phyloP scores from a whole-genome alignment of 2,888 invertebrate species.

The Nasonia oneida region DNA sequence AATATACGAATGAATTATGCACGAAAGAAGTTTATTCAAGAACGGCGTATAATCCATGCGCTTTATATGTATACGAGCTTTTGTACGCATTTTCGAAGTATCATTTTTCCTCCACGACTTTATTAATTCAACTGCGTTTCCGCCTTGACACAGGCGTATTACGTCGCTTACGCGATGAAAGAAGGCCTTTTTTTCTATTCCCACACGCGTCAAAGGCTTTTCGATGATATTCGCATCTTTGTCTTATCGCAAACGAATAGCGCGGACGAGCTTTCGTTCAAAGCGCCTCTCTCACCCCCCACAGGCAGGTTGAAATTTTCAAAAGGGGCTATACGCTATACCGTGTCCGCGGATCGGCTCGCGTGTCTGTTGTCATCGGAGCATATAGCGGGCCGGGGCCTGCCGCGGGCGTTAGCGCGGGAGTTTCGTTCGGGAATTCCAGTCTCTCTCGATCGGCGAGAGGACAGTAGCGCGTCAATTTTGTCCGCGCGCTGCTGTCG shows the following conservation, averaged over 20 bases:
- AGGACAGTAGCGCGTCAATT: slow-evolving; percentile 8
- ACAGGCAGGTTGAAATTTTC: neutral
- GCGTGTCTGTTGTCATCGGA: slow-evolving; percentile 11
- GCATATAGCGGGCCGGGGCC: neutral
- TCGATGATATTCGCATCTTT: neutral
- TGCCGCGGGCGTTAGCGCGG: neutral
- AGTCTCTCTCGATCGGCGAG: neutral
- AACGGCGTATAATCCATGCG: neutral
- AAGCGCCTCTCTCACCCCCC: neutral
- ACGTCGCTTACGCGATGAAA: neutral
- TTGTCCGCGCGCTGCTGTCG: slow-evolving; percentile 3
- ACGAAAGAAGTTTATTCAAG: neutral
- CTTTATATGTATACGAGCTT: too few relatives aligned
- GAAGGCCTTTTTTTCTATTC: neutral
- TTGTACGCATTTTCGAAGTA: neutral
- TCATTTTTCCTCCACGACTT: neutral
- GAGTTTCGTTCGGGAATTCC: slow-evolving; percentile 19
- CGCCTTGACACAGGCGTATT: neutral
- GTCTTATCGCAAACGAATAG: neutral
- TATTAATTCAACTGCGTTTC: neutral
- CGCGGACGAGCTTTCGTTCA: neutral
- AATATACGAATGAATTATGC: slow-evolving; percentile 3
- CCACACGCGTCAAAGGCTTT: neutral
- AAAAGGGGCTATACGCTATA: neutral
- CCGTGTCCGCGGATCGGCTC: neutral